These are phyloP conservation scores for Germaria angustata DNA, from an alignment of 2,888 invertebrate species.

Conservation along the genomic window DNA sequence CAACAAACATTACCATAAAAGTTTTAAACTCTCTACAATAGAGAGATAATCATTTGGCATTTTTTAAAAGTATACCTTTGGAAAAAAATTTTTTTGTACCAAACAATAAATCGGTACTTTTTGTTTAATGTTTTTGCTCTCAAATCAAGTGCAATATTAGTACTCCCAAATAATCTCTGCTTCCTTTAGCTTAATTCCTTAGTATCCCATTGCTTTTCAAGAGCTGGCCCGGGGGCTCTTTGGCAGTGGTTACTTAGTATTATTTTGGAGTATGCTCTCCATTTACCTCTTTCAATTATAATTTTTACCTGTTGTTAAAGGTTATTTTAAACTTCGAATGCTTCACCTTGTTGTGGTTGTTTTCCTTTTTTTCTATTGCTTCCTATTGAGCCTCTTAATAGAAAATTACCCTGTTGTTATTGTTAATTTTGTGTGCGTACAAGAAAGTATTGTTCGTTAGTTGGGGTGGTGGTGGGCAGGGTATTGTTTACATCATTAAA, in stretches of 20 bases:
- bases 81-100: background rate
- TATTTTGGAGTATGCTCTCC: conserved; percentile 4
- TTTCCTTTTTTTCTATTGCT: background rate
- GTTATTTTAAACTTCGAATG: background rate
- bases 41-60: too few species aligned
- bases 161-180: too few species aligned
- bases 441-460: background rate
- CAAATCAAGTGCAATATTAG: background rate
- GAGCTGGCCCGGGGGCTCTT: background rate
- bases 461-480: background rate
- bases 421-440: conserved; percentile 25
- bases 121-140: background rate
- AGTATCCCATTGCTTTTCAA: background rate
- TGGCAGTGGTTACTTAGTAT: background rate
- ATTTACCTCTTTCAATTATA: conserved; percentile 4
- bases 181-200: background rate
- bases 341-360: background rate
- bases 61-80: too few species aligned
- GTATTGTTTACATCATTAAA: conserved; percentile 18
- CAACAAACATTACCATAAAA: too few species aligned
- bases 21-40: too few species aligned
- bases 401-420: background rate
- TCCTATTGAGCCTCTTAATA: background rate
- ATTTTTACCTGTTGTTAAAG: conserved; percentile 52
- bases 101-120: background rate